Percentiles rank a stretch among this genome's conserved stretches.
Conservation (phyloP, 1,140 invertebrate species). For the Bombus ignitus region DNA sequence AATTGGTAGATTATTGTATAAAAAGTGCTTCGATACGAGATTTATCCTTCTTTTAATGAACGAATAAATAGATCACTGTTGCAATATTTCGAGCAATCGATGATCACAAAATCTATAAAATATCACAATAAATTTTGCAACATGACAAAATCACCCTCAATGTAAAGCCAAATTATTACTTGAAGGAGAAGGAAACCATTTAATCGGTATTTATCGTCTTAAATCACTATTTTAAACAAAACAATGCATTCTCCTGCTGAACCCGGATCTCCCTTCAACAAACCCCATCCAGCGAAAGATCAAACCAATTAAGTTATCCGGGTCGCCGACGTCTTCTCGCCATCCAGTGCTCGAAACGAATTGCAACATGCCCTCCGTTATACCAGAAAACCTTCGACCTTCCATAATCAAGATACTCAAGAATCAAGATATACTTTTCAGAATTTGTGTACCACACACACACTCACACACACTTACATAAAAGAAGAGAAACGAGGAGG, state of each 20-base stretch:
- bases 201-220: too few species aligned
- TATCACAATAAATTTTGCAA: too few species aligned
- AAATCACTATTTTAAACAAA: not conserved
- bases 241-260: not conserved
- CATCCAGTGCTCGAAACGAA: not conserved
- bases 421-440: constrained; percentile 8
- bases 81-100: too few species aligned
- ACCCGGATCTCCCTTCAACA: not conserved
- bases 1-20: too few species aligned
- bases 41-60: too few species aligned
- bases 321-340: not conserved
- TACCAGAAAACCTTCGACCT: not conserved
- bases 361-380: not conserved
- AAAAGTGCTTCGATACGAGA: too few species aligned
- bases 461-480: too few species aligned
- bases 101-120: too few species aligned
- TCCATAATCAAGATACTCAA: not conserved
- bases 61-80: too few species aligned
- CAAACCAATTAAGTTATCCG: constrained; percentile 17
- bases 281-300: not conserved
- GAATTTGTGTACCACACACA: not conserved
- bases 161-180: too few species aligned
- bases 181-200: too few species aligned
- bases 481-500: not conserved
- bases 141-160: too few species aligned